Evolutionary conservation across 2,113 vertebrate species (phyloP).

Genomic region (Corythoichthys haematopterus): DNA sequence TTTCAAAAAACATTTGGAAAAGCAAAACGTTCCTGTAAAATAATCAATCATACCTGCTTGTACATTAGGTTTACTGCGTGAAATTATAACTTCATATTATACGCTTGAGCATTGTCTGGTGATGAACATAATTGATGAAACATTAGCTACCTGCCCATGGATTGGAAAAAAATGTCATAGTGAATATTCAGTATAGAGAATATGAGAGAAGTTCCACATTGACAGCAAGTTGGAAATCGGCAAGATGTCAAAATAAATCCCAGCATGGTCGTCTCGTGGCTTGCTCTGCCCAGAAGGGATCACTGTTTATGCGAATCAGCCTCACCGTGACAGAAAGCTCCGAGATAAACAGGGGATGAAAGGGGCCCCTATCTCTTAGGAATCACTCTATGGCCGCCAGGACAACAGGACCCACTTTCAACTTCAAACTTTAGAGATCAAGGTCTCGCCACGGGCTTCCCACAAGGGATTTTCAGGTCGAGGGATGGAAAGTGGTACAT

Average conservation of each 20-base stretch:
- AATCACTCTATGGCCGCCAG: slow-evolving; percentile 63
- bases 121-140: background rate
- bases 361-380: slow-evolving; percentile 69
- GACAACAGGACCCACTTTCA: slow-evolving; percentile 70
- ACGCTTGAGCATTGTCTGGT: background rate
- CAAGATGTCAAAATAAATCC: slow-evolving; percentile 61
- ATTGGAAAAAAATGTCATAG: slow-evolving; percentile 40
- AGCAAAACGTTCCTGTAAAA: background rate
- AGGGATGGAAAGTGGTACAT: background rate
- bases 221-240: slow-evolving; percentile 29
- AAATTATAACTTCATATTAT: background rate
- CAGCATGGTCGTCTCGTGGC: slow-evolving; percentile 34
- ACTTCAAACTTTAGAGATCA: slow-evolving; percentile 64
- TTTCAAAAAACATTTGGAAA: background rate
- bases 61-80: background rate
- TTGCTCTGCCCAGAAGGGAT: slow-evolving; percentile 45
- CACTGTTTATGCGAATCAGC: slow-evolving; percentile 55
- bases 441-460: slow-evolving; percentile 1
- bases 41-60: background rate
- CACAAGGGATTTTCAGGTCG: background rate
- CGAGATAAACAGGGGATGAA: slow-evolving; percentile 72
- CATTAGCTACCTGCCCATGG: slow-evolving; percentile 21
- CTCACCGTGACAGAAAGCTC: slow-evolving; percentile 58
- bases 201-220: slow-evolving; percentile 43
- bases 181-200: slow-evolving; percentile 41